These are phyloP conservation scores for Pygathrix nemaeus DNA, from an alignment of 2,113 vertebrate species.

Conservation along the genomic window DNA sequence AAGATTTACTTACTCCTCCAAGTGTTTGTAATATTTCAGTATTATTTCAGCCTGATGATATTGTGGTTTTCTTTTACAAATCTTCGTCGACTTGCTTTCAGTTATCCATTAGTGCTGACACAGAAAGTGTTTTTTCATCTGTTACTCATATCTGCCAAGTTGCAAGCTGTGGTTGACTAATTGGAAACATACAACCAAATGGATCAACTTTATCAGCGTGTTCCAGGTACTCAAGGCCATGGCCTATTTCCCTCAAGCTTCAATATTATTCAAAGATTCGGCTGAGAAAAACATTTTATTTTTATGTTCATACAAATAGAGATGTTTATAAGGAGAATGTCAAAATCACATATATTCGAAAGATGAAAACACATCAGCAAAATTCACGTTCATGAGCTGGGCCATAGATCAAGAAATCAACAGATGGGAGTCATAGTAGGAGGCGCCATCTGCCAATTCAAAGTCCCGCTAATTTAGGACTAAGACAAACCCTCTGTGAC, in stretches of 20 bases:
- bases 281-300: neutral
- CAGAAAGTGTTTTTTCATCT: conserved; percentile 42
- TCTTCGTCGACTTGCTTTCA: conserved; percentile 13
- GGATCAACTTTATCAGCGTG: neutral
- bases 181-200: conserved; percentile 27
- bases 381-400: conserved; percentile 21
- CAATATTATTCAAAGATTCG: neutral
- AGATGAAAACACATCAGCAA: neutral
- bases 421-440: neutral
- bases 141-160: conserved; percentile 2
- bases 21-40: neutral
- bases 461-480: neutral
- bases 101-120: conserved; percentile 22
- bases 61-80: neutral
- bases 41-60: neutral
- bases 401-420: neutral
- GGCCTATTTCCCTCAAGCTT: neutral
- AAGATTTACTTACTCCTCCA: neutral
- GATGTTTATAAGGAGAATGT: neutral
- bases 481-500: neutral
- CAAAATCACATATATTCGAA: neutral
- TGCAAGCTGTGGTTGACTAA: conserved; percentile 21
- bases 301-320: neutral
- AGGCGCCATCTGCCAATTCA: neutral
- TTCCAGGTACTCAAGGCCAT: neutral